Base-by-base conservation (phyloP, 2,888 invertebrate species). In the Anoncus sp. region DNA sequence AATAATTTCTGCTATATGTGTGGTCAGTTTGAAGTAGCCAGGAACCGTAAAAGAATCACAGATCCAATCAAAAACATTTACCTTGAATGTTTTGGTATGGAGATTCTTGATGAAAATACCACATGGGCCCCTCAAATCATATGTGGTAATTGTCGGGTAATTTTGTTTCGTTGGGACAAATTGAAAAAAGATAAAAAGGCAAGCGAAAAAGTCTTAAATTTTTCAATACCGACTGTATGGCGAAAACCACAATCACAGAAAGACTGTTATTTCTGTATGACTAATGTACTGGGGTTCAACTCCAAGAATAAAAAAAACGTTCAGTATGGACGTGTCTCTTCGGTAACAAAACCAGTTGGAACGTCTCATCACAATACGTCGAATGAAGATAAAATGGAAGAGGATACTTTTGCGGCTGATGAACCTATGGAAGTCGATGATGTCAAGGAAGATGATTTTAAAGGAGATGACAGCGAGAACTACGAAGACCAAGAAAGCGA, bases 181-280 rank as follows among this genome's bases (percentile, higher is more conserved):
- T n/a, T n/a, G n/a, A n/a, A 20, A 20, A 43, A 43, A 5, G 43
- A 5, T 5, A 14, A 47, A 47, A 47, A 18, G n/a, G n/a, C 12
- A 47, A 47, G 47, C n/a, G n/a, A n/a, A n/a, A n/a, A 47, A 3
- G n/a, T 7, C 47, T 18, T 47, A 16, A 12, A 20, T 6, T 49
- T 49, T 22, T n/a, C 7, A 49, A 18, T 10, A 18, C 49, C 20
- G 9, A 16, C n/a, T 6, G 18, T 57, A 18, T 57, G 57, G 57
- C 16, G 18, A 5, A 18, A 16, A 27, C 57, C 31, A 9, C n/a
- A 12, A 7, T 16, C 31, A 27, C 27, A 7, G 27, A 9, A 57
- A 24, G 18, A 57, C 20, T 27, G 57, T 14, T 57, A 57, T 57
- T 57, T 9, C 27, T 57, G 57, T 57, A 57, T 57, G 57, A 57